Base-by-base conservation (phyloP, 2,888 invertebrate genomes). In the Buathra laborator region DNA sequence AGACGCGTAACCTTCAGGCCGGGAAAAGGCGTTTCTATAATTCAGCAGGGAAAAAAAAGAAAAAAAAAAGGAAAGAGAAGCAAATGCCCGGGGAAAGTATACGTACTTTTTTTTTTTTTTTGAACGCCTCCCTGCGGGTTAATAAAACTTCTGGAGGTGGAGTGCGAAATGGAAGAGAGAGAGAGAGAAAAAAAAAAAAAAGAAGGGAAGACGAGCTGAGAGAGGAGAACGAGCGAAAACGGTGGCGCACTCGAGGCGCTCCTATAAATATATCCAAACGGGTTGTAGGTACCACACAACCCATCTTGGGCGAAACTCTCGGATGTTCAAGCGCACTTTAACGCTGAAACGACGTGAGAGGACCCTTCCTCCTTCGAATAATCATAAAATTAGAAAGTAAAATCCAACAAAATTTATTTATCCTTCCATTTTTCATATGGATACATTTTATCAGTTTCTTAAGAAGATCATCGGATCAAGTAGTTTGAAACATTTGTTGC, bases 261-360 rank as follows among this genome's bases (percentile, higher is more conserved):
- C 77, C 77, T 67, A 77, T 77, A 75, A 75, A 75, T 75, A 75
- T 75, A 75, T 64, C 74, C 48, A 75, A 75, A 64, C 74, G 74
- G 74, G 74, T 75, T 75, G 74, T 75, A 29, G 59, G 59, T 59
- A 59, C 29, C 29, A 48, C 59, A 29, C 29, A 59, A 24, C 59
- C 74, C 46, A 62, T 32, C 48, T 48, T 48, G 32, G 37, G 64
- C 62, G 74, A 48, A 64, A 64, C 62, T 72, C 71, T 24, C 44
- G 71, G 71, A 72, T 44, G 71, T 43, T 59, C 48, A 56, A 72
- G 56, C 56, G 71, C 71, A 56, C 71, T 72, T 56, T 56, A 72
- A 59, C 56, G 44, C 56, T 72, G 56, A n/a, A 71, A 62, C 59
- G 59, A 59, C 59, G 59, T 32, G 59, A 59, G 48, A 48, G 14